Conservation (phyloP, 2,113 vertebrate species). For the Chaetorhynchus papuensis region DNA sequence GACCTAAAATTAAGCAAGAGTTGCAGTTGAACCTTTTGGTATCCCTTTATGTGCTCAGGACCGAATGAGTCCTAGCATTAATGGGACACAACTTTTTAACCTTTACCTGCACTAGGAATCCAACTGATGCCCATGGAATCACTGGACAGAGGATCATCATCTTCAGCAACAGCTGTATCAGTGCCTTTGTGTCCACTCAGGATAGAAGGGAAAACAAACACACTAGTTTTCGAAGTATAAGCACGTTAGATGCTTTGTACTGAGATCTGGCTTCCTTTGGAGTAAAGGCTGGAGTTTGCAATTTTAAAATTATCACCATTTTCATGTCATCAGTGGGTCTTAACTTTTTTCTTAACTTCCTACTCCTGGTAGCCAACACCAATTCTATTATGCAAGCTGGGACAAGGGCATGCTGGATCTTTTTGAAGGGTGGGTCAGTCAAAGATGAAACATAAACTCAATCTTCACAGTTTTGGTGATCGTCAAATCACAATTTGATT, state of each 20-base stretch:
- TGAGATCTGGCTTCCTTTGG: not conserved
- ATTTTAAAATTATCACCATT: not conserved
- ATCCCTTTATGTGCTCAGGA: not conserved
- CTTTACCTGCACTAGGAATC: not conserved
- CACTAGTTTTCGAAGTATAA: accelerated
- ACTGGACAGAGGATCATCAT: not conserved
- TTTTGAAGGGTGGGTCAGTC: not conserved
- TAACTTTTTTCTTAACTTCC: not conserved
- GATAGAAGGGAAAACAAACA: not conserved
- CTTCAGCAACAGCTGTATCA: not conserved
- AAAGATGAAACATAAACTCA: not conserved
- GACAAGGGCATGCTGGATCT: not conserved
- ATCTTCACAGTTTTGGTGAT: not conserved
- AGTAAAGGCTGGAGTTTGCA: not conserved
- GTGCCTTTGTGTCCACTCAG: not conserved
- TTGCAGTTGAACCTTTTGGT: not conserved
- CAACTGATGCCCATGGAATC: not conserved
- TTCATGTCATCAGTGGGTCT: not conserved
- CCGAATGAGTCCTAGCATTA: not conserved
- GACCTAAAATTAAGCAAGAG: not conserved
- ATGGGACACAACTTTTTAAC: not conserved
- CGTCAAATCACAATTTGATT: not conserved
- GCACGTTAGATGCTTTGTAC: not conserved
- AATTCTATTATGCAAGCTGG: not conserved
- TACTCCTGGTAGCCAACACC: not conserved